Evolutionary conservation across 2,113 vertebrate genomes (phyloP), one percentile per base, ranked within the genome.

Genomic region (Antechinus flavipes): DNA sequence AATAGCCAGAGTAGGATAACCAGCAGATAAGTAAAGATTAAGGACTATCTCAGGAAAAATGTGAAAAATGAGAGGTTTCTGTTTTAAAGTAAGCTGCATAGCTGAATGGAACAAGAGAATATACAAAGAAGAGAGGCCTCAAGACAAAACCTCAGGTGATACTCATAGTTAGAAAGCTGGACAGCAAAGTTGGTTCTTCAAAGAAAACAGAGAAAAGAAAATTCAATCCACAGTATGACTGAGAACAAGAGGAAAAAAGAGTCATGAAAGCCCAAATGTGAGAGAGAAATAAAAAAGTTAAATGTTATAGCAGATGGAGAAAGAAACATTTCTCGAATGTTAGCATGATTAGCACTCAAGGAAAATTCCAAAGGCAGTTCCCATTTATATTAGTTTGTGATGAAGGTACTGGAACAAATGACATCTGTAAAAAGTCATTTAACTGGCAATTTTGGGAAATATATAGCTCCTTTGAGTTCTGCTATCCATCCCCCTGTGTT

Each of bases 401-500:
- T 42, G 19, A 16, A 42, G 16, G 16, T 42, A 84, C 1, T n/a
- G 19, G 35, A 42, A 42, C 49, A 42, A 84, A 84, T 42, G 68
- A 42, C n/a, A 42, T 84, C 42, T 42, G 6, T 22, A 84, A 84
- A n/a, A 84, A 42, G 68, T 42, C 35, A 84, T 84, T 42, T 84
- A 35, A 42, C n/a, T 84, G 68, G n/a, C 19, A 4, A 84, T 42
- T 84, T 84, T 84, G 68, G n/a, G 2, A 84, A n/a, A 25, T 76
- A 76, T 76, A 76, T 16, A 19, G 35, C 99, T 93, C 99, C 99
- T 0, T 98, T 99, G 97, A 99, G 99, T 98, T 99, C 99, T 90
- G 99, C 99, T 97, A 99, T 99, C 26, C 99, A 99, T 97, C 99
- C 99, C 14, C 96, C 99, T 98, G 98, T 99, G 95, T 22, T 84